Base-by-base conservation (phyloP, 2,113 vertebrate species). In the Cyanocitta stelleri region DNA sequence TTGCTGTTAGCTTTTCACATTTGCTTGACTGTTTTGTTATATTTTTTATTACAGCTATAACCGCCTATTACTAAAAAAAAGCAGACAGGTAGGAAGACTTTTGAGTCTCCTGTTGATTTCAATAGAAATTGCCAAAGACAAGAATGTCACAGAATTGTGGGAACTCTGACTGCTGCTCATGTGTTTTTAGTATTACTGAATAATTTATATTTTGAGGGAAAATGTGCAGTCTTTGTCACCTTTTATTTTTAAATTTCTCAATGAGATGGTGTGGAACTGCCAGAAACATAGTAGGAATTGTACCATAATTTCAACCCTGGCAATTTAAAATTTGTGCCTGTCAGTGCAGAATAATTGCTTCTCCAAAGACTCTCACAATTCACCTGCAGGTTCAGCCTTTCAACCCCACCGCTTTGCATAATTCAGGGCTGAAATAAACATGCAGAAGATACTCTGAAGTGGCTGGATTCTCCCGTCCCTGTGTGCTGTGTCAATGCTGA, bases 331-430 rank as follows among this genome's bases (percentile, higher is more conserved):
- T 87, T 55, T 63, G 9, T 66, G 24, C 73, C 61, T 84, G 8
- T 67, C 87, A 64, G 26, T 54, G 84, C 52, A 94, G 69, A 95
- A 72, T 91, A 94, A 95, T 86, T 78, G 37, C 77, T 92, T 95
- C 73, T 72, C 24, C 69, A 75, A 89, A 91, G 51, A 32, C 48
- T 7, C 24, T 61, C 56, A 29, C 0, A 6, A 62, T 73, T 89
- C 1, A 4, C 61, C 77, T 41, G 20, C 35, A 63, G 63, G 46
- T 51, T 92, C 83, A 92, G 39, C 68, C 61, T 71, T 78, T 86
- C 72, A 39, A 66, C 46, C 68, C 3, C 1, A 8, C 39, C 0
- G 1, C 46, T 86, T 74, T 86, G 55, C 2, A 5, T 74, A 77
- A 77, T 48, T 68, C 14, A 27, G 48, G 46, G 55, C 55, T 67